Conservation (phyloP, 2,888 invertebrate genomes). For the Rapana venosa region DNA sequence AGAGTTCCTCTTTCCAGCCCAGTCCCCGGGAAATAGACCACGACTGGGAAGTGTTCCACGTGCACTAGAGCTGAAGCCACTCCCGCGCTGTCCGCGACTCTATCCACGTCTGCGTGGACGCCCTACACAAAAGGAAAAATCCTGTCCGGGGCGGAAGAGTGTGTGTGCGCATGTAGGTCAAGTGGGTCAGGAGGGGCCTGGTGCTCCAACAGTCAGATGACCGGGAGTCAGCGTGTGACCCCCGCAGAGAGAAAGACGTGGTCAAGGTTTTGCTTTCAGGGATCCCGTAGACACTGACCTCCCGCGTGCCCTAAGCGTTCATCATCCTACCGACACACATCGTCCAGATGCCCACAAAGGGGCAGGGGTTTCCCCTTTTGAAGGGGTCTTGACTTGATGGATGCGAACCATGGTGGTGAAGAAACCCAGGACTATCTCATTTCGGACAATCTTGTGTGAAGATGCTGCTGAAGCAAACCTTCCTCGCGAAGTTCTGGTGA, state of each 20-base stretch:
- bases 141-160: background rate
- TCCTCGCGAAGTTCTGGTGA: background rate
- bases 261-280: background rate
- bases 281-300: background rate
- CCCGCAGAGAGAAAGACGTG: background rate
- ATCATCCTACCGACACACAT: no score
- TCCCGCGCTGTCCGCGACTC: background rate
- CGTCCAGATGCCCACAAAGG: no score
- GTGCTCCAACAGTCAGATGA: background rate
- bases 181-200: background rate
- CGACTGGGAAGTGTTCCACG: background rate
- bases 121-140: conserved; percentile 27
- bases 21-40: background rate
- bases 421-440: background rate
- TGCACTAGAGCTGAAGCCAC: conserved; percentile 14
- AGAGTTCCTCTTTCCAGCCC: background rate
- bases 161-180: background rate
- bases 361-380: background rate
- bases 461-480: background rate
- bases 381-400: no score
- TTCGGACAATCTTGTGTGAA: background rate
- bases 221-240: background rate
- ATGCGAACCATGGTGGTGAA: background rate
- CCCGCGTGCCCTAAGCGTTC: no score
- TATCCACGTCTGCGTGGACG: background rate